Conservation (phyloP, 2,113 vertebrate genomes). For the Capreolus pygargus region DNA sequence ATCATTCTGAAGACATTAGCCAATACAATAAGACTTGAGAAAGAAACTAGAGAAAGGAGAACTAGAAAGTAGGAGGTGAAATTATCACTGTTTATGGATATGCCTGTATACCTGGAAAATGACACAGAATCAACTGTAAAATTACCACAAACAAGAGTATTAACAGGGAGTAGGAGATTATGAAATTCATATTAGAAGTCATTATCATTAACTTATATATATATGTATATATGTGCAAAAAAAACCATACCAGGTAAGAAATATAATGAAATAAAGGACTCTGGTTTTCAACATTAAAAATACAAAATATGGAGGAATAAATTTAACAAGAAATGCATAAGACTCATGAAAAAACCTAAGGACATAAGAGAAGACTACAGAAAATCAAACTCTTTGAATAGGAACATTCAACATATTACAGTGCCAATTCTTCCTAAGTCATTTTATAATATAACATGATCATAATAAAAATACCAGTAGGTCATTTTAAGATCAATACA, state of each 20-base stretch:
- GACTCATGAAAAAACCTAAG: neutral
- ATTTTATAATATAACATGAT: neutral
- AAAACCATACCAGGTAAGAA: neutral
- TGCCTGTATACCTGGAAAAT: neutral
- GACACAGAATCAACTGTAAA: neutral
- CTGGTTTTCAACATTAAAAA: neutral
- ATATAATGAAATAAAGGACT: neutral
- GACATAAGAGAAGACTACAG: neutral
- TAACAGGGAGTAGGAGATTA: neutral
- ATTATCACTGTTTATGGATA: neutral
- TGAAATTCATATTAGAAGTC: neutral
- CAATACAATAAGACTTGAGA: neutral
- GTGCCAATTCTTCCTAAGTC: neutral
- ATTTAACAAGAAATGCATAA: neutral
- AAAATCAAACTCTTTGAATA: neutral
- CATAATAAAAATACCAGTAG: neutral
- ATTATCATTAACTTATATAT: neutral
- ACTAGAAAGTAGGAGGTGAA: neutral
- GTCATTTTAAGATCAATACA: neutral
- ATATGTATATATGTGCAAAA: neutral
- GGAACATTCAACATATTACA: neutral
- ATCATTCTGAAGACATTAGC: neutral
- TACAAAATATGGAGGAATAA: neutral
- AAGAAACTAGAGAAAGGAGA: neutral
- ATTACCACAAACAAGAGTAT: neutral